Conservation (phyloP, 2,113 vertebrate genomes). For the Malaclemys terrapin region DNA sequence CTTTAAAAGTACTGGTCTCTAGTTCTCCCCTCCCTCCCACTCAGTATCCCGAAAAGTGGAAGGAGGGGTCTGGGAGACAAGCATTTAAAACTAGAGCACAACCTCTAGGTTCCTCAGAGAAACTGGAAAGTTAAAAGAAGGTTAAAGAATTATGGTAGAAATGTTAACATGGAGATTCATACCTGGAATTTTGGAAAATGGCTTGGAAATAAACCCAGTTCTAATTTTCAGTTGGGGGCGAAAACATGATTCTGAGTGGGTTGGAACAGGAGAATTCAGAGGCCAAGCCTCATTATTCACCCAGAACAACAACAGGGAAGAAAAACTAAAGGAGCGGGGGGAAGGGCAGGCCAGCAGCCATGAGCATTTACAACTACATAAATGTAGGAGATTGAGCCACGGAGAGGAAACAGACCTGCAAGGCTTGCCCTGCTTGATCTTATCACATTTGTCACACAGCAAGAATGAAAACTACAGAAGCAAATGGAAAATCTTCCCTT, state of each 20-base stretch:
- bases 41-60: background rate
- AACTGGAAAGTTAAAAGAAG: conserved; percentile 10
- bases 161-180: background rate
- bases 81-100: background rate
- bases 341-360: background rate
- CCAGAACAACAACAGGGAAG: background rate
- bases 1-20: conserved; percentile 27
- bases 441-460: background rate
- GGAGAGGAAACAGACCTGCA: background rate
- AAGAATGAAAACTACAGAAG: background rate
- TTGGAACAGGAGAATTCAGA: background rate
- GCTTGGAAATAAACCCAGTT: background rate
- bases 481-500: background rate
- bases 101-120: background rate
- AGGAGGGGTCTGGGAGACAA: background rate
- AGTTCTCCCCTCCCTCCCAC: background rate
- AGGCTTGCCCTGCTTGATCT: background rate
- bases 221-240: background rate
- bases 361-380: background rate
- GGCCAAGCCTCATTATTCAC: background rate
- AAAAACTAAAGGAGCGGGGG: background rate
- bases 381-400: background rate
- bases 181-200: background rate
- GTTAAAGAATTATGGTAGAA: background rate
- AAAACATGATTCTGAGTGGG: background rate